A percentile compares a stretch with the other conserved stretches of the same genome.
These are phyloP conservation scores for Sesamia inferens DNA, from an alignment of 2,888 invertebrate species.

Conservation along the genomic window DNA sequence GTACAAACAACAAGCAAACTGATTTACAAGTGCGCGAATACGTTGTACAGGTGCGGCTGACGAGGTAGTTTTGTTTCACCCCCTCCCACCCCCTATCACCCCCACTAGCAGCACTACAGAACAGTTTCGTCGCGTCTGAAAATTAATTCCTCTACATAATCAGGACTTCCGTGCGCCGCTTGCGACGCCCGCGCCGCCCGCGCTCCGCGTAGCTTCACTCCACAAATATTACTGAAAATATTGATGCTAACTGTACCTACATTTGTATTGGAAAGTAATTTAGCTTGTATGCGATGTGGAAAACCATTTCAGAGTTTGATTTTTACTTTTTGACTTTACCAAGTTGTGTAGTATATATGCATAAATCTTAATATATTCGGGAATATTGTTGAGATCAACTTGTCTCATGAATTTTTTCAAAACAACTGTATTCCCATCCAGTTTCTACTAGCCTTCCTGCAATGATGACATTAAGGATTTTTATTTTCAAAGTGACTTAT, in stretches of 20 bases:
- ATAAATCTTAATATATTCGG: no score
- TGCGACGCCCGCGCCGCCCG: conserved; percentile 66
- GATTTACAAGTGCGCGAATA: conserved; percentile 77
- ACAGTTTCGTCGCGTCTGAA: conserved; percentile 88
- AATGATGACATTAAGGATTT: no score
- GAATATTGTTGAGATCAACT: no score
- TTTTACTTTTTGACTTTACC: background rate
- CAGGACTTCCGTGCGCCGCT: conserved; percentile 83
- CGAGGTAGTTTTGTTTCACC: conserved; percentile 83
- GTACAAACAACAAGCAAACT: conserved; percentile 72
- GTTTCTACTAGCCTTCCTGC: no score
- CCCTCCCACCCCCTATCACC: conserved; percentile 55
- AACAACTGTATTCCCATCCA: no score
- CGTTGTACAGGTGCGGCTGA: conserved; percentile 85
- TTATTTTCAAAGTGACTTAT: no score
- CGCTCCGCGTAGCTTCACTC: conserved; percentile 81
- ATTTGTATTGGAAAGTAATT: conserved; percentile 37
- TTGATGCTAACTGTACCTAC: conserved; percentile 39
- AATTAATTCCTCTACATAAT: conserved; percentile 90
- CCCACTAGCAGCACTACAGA: conserved; percentile 75
- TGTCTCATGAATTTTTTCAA: no score
- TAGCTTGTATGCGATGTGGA: conserved; percentile 17
- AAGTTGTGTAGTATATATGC: no score
- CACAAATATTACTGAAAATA: conserved; percentile 57
- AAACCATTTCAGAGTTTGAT: conserved; percentile 11